Conservation (phyloP, 1,140 invertebrate species). For the Drosophila sproati region DNA sequence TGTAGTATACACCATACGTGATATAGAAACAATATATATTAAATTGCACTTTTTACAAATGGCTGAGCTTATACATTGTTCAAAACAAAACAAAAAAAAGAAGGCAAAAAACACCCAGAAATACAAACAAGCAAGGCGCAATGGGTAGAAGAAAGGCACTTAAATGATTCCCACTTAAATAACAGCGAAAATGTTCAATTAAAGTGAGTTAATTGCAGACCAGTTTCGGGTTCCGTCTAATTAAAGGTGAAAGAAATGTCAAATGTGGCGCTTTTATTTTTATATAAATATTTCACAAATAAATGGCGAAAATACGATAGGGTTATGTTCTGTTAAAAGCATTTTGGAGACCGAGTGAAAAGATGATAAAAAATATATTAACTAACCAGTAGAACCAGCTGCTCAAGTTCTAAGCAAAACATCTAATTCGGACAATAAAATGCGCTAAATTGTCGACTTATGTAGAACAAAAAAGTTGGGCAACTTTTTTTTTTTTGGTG, state of each 20-base stretch:
- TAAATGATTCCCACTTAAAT: constrained; percentile 44
- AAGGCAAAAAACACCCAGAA: too few relatives aligned
- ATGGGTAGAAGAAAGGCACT: too few relatives aligned
- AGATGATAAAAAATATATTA: neutral
- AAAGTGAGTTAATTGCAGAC: constrained; percentile 53
- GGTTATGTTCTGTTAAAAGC: constrained; percentile 8
- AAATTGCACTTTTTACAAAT: constrained; percentile 61
- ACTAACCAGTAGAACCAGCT: constrained; percentile 35
- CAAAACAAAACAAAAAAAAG: neutral
- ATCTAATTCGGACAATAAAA: neutral
- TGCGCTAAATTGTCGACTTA: constrained; percentile 1
- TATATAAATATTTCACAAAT: too few relatives aligned
- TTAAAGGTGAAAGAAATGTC: constrained; percentile 78
- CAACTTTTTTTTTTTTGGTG: neutral
- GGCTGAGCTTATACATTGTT: constrained; percentile 52
- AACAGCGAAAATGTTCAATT: constrained; percentile 42
- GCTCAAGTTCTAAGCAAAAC: constrained; percentile 1
- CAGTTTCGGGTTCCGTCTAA: constrained; percentile 2
- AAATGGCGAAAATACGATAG: too few relatives aligned
- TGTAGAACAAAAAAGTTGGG: neutral
- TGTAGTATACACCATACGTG: constrained; percentile 10
- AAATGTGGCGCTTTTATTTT: constrained; percentile 26
- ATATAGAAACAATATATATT: constrained; percentile 9
- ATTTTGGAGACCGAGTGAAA: constrained; percentile 9
- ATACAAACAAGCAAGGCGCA: neutral